Conservation (phyloP, 2,797 vertebrate genomes). For the Rhadinocentrus ornatus region DNA sequence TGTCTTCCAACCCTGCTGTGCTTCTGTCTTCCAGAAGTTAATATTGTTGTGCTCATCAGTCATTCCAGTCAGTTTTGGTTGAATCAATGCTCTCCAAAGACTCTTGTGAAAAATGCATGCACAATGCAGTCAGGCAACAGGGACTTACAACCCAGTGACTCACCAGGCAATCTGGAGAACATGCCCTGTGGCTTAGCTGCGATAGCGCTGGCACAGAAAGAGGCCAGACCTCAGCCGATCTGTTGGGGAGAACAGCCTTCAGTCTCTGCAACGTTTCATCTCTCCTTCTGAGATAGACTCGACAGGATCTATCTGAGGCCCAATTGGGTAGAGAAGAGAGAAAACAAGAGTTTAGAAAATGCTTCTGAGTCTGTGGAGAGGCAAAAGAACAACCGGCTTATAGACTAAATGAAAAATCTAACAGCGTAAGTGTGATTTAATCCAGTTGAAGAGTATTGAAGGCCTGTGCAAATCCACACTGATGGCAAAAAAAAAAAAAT, state of each 20-base stretch:
- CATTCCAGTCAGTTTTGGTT: slow-evolving; percentile 16
- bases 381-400: slow-evolving; percentile 51
- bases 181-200: slow-evolving; percentile 78
- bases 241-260: slow-evolving; percentile 65
- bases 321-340: slow-evolving; percentile 16
- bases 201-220: slow-evolving; percentile 74
- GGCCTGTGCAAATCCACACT: slow-evolving; percentile 54
- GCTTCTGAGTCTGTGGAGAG: slow-evolving; percentile 31
- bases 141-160: slow-evolving; percentile 76
- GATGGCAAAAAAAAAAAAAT: slow-evolving; percentile 15
- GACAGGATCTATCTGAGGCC: slow-evolving; percentile 47
- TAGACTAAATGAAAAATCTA: slow-evolving; percentile 57
- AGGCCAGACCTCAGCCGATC: slow-evolving; percentile 77
- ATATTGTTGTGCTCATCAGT: slow-evolving; percentile 14
- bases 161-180: slow-evolving; percentile 84
- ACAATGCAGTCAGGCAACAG: slow-evolving; percentile 56
- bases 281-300: slow-evolving; percentile 57
- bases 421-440: slow-evolving; percentile 66
- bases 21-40: not conserved
- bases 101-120: slow-evolving; percentile 60
- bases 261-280: slow-evolving; percentile 55
- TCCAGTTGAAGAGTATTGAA: slow-evolving; percentile 44
- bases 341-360: slow-evolving; percentile 20
- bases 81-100: slow-evolving; percentile 24
- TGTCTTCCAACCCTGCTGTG: not conserved